Evolutionary conservation across 1,140 invertebrate species (phyloP).

Genomic region (Brachionus asplanchnoidis): DNA sequence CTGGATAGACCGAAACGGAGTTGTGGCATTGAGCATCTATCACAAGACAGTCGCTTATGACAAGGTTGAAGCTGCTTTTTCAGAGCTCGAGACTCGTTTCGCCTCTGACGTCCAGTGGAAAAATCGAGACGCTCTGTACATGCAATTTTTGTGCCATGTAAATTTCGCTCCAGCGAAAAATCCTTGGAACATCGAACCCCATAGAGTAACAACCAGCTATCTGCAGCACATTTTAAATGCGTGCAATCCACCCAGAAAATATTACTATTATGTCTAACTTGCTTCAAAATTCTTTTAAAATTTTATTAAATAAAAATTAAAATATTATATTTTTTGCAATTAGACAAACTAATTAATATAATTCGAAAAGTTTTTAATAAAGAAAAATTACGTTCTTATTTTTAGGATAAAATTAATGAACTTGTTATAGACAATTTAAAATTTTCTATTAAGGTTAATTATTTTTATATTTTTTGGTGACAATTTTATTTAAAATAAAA

Average conservation of each 20-base stretch:
- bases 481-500: too few relatives aligned
- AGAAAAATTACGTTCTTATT: too few relatives aligned
- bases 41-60: not conserved
- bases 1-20: not conserved
- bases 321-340: too few relatives aligned
- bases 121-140: constrained; percentile 2
- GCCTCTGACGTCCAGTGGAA: not conserved
- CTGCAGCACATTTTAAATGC: not conserved
- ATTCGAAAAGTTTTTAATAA: too few relatives aligned
- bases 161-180: not conserved
- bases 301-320: too few relatives aligned
- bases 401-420: too few relatives aligned
- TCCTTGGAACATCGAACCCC: constrained; percentile 28
- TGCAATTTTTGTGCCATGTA: constrained; percentile 20
- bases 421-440: too few relatives aligned
- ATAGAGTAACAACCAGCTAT: constrained; percentile 11
- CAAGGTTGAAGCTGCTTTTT: not conserved
- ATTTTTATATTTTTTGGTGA: too few relatives aligned
- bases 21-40: not conserved
- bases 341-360: too few relatives aligned
- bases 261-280: not conserved
- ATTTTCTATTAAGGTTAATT: too few relatives aligned
- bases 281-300: not conserved
- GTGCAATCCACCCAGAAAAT: constrained; percentile 23
- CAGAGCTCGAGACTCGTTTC: not conserved